Conservation (phyloP, 2,888 invertebrate species). For the Sinopyrophorus schimmeli region DNA sequence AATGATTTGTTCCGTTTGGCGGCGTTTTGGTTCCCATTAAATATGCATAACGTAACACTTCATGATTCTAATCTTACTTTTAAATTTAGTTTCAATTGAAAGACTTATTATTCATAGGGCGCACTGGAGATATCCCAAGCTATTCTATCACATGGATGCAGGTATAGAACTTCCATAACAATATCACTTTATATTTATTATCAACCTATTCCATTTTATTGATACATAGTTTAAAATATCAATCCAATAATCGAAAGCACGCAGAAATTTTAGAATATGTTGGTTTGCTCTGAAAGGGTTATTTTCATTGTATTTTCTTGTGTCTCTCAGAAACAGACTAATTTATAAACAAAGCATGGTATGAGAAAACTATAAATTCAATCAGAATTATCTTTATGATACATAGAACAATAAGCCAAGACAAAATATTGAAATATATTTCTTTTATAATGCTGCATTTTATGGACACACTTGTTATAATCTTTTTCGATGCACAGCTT, state of each 20-base stretch:
- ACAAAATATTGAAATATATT: too few relatives aligned
- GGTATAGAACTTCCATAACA: conserved; percentile 45
- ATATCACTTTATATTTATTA: conserved; percentile 51
- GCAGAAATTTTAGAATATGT: conserved; percentile 44
- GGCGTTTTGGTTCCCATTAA: conserved; percentile 31
- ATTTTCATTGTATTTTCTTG: too few relatives aligned
- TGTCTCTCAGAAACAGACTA: too few relatives aligned
- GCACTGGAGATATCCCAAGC: conserved; percentile 35
- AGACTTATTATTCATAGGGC: conserved; percentile 41
- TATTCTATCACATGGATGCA: conserved; percentile 34
- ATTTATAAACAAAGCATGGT: too few relatives aligned
- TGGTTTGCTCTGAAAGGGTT: conserved; percentile 40
- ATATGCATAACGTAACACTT: conserved; percentile 37
- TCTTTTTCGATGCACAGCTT: too few relatives aligned
- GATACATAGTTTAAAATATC: conserved; percentile 49
- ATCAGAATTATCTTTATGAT: too few relatives aligned
- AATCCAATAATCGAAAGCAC: conserved; percentile 48
- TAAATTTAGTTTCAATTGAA: conserved; percentile 45
- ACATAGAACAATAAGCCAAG: too few relatives aligned
- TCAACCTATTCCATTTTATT: conserved; percentile 49
- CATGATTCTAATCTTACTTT: conserved; percentile 43
- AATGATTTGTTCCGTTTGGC: conserved; percentile 33
- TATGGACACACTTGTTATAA: too few relatives aligned
- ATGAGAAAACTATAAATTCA: too few relatives aligned
- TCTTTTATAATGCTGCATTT: too few relatives aligned